Evolutionary conservation across 2,888 invertebrate genomes (phyloP).

Genomic region (Hypolimnas misippus): DNA sequence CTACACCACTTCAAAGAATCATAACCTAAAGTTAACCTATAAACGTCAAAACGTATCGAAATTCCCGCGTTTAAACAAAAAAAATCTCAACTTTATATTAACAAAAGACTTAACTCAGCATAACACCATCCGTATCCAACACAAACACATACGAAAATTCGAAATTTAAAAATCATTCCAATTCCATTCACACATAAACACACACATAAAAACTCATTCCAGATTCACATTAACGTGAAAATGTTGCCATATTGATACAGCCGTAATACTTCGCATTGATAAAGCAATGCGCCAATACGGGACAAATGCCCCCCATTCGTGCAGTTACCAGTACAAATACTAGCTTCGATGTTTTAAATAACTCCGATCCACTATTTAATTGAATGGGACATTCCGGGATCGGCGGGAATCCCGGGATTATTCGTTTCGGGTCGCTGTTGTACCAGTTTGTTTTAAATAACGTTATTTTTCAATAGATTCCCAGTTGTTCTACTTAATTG

Average conservation of each 20-base stretch:
- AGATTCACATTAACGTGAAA: conserved; percentile 1
- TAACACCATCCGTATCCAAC: not conserved
- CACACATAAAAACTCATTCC: not conserved
- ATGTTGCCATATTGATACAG: not conserved
- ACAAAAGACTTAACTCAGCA: no score
- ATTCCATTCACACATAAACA: not conserved
- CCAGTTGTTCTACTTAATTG: not conserved
- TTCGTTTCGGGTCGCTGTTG: conserved; percentile 28
- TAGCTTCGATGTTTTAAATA: conserved; percentile 30
- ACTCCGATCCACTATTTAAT: conserved; percentile 31
- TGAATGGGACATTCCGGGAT: conserved; percentile 29
- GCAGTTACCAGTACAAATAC: conserved; percentile 29
- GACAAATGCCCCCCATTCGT: conserved; percentile 21
- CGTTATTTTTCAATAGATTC: conserved; percentile 23
- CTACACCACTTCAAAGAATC: no score
- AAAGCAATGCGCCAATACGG: conserved; percentile 16
- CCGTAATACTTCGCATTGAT: not conserved
- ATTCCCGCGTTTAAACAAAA: no score
- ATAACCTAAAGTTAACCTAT: no score
- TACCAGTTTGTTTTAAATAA: conserved; percentile 24
- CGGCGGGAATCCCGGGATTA: conserved; percentile 28
- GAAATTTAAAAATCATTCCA: conserved; percentile 1
- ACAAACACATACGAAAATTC: not conserved
- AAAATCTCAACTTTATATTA: no score
- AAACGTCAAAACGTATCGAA: no score